Base-by-base conservation (phyloP, 2,888 invertebrate genomes). In the Troides helena region DNA sequence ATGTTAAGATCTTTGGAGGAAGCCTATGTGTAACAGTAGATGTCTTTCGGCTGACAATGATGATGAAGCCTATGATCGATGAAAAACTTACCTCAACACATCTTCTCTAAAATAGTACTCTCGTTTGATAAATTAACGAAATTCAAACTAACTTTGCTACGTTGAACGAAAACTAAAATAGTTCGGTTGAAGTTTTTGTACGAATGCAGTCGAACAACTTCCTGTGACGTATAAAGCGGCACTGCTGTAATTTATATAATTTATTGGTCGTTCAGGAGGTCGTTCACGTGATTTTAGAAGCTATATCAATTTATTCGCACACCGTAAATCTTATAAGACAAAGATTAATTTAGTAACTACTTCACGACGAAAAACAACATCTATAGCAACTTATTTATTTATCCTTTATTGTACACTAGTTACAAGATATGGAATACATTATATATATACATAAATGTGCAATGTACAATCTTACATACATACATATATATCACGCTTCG, bases 191-290 rank as follows among this genome's bases (percentile, higher is more conserved):
- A 53, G 18, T 53, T 53, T n/a, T 53, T 53, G n/a, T n/a, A 53
- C 18, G 53, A n/a, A n/a, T 53, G 53, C 53, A 53, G 53, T n/a
- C 53, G n/a, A 53, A 46, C 43, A 17, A 46, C 46, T 43, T 46
- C 43, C 21, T 23, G 62, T 62, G 46, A 62, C 43, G 46, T 46
- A 46, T 17, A 62, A 46, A 62, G 43, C 62, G 46, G n/a, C 18
- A 62, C 46, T 46, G 39, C 46, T 8, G 21, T 46, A 62, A 62
- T 62, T 62, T 62, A 62, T 18, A 63, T 53, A 53, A 25, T 50
- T 63, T 63, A 63, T 25, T 53, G 63, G 63, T 53, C 53, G 30
- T 30, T 53, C 23, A 7, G 10, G 17, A 50, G 23, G 21, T 14
- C 62, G 21, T 21, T 62, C 25, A 23, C 62, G 62, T 62, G 21